These are phyloP conservation scores for Alviniconcha marisindica DNA, from an alignment of 1,140 invertebrate species.

Conservation along the genomic window DNA sequence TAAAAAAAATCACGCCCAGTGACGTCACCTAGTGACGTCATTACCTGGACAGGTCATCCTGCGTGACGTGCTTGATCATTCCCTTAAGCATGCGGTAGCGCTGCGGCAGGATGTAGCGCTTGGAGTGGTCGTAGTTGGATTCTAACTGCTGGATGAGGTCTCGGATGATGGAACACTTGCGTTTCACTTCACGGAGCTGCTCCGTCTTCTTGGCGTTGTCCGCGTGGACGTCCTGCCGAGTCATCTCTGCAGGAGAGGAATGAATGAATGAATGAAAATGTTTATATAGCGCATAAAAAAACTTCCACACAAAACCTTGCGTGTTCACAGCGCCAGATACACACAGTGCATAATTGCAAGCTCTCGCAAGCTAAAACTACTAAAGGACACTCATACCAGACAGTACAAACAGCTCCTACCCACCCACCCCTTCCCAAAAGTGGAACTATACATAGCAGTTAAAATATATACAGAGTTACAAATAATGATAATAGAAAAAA, in stretches of 20 bases:
- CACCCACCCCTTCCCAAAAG: no score
- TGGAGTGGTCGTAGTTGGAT: constrained; percentile 63
- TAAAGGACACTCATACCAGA: no score
- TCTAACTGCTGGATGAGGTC: constrained; percentile 66
- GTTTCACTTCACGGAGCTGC: constrained; percentile 60
- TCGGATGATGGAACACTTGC: constrained; percentile 63
- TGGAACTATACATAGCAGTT: no score
- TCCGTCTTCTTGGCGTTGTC: constrained; percentile 60
- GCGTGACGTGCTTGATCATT: constrained; percentile 66
- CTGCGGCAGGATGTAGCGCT: constrained; percentile 60
- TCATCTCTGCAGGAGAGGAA: constrained; percentile 61
- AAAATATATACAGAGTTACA: background rate
- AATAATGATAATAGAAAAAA: background rate
- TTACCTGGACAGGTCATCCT: constrained; percentile 54
- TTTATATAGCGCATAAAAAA: background rate
- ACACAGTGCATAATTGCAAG: no score
- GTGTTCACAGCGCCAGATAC: background rate
- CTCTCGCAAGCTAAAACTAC: no score
- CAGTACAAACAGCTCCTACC: no score
- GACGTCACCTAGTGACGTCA: background rate
- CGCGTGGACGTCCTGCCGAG: constrained; percentile 58
- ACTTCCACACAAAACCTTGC: background rate
- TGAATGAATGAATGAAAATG: background rate
- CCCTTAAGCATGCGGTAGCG: constrained; percentile 63
- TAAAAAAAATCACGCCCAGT: background rate